These are phyloP conservation scores for Brachionus asplanchnoidis DNA, from an alignment of 1,140 invertebrate species.

Conservation along the genomic window DNA sequence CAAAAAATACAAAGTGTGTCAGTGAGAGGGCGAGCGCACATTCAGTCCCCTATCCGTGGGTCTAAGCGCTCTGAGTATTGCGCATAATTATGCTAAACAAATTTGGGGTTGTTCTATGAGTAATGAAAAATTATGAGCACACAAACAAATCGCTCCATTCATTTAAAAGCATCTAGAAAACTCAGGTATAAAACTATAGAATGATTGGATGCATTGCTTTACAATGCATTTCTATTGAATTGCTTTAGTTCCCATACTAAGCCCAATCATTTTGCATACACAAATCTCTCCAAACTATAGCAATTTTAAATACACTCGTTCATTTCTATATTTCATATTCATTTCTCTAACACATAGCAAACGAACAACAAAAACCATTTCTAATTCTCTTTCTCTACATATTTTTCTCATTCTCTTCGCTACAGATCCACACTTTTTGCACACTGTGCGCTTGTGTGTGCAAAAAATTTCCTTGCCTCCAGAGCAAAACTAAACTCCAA, in stretches of 20 bases:
- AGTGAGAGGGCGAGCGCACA: background rate
- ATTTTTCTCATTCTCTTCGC: background rate
- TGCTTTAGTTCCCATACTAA: background rate
- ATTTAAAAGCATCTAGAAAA: background rate
- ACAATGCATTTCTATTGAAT: background rate
- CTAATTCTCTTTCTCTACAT: background rate
- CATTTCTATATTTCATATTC: constrained; percentile 4
- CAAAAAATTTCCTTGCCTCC: background rate
- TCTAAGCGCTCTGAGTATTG: background rate
- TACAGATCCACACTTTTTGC: background rate
- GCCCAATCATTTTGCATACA: background rate
- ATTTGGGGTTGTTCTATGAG: background rate
- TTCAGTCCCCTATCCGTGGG: background rate
- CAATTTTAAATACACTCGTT: constrained; percentile 2
- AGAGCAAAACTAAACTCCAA: background rate
- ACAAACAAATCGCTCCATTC: background rate
- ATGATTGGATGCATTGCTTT: background rate
- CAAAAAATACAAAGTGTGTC: background rate
- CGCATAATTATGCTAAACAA: background rate
- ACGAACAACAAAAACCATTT: background rate
- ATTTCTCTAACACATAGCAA: background rate
- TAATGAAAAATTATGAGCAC: background rate
- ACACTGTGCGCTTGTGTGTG: background rate
- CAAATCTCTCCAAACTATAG: background rate
- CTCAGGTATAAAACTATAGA: background rate